Conservation (phyloP, 2,797 vertebrate species). For the Geotrypetes seraphini region DNA sequence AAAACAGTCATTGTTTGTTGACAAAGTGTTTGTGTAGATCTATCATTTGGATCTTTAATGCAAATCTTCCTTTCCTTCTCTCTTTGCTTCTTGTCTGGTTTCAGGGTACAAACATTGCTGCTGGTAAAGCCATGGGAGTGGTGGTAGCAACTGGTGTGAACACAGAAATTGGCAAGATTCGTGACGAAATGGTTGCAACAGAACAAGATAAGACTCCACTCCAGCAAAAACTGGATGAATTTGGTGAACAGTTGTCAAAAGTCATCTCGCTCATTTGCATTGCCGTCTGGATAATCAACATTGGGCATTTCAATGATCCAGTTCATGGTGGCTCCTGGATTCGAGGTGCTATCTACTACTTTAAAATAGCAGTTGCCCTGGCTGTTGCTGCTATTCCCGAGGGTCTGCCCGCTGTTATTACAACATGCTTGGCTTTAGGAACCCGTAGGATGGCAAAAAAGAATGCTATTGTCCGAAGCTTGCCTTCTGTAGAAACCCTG, state of each 20-base stretch:
- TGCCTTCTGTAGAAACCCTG: constrained; percentile 91
- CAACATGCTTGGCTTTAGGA: constrained; percentile 90
- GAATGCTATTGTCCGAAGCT: constrained; percentile 88
- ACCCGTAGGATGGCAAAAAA: constrained; percentile 96
- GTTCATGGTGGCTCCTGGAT: constrained; percentile 96
- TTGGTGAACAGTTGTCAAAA: constrained; percentile 93
- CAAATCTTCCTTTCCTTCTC: too few relatives aligned
- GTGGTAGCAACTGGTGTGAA: constrained; percentile 84
- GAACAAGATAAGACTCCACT: constrained; percentile 92
- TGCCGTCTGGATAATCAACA: constrained; percentile 97
- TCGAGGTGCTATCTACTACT: constrained; percentile 93
- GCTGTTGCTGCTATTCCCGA: constrained; percentile 94
- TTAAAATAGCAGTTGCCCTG: constrained; percentile 91
- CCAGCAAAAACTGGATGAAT: constrained; percentile 94
- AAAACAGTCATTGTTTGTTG: too few relatives aligned
- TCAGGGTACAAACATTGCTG: constrained; percentile 92
- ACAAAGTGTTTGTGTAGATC: too few relatives aligned
- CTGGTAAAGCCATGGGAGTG: constrained; percentile 89
- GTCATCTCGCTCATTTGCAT: constrained; percentile 94
- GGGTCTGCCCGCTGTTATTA: constrained; percentile 91
- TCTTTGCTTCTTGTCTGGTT: too few relatives aligned
- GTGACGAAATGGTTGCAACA: constrained; percentile 93
- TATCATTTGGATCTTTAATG: too few relatives aligned
- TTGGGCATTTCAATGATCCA: constrained; percentile 94
- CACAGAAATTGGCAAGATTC: constrained; percentile 95